Percentiles rank a stretch among this genome's conserved stretches.
phyloP scores from a whole-genome alignment of 2,113 vertebrate genomes.

The Austrofundulus limnaeus region DNA sequence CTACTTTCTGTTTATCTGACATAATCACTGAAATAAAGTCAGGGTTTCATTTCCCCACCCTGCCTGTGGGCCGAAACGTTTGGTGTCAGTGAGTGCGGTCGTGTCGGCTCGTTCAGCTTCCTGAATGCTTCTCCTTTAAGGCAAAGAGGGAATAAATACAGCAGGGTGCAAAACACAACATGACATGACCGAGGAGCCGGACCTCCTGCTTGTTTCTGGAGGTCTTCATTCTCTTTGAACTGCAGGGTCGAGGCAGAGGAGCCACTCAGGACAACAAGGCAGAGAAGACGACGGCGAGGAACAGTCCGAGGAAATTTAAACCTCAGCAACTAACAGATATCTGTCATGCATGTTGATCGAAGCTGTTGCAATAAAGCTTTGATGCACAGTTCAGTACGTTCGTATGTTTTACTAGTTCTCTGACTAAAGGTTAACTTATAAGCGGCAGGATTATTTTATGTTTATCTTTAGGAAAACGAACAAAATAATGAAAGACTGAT shows the following conservation, averaged over 20 bases:
- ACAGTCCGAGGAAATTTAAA: not conserved
- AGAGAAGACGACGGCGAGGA: slow-evolving; percentile 38
- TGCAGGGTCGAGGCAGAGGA: slow-evolving; percentile 25
- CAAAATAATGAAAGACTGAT: slow-evolving; percentile 23
- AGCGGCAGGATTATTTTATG: not conserved
- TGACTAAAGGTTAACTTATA: slow-evolving; percentile 16
- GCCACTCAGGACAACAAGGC: slow-evolving; percentile 51
- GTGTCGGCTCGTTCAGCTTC: not conserved
- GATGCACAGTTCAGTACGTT: not conserved
- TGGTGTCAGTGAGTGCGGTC: too few relatives aligned
- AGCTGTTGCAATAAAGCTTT: not conserved
- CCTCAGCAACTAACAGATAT: too few relatives aligned
- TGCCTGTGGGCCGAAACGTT: not conserved
- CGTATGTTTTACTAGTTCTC: slow-evolving; percentile 7
- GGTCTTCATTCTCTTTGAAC: slow-evolving; percentile 5
- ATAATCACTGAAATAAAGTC: too few relatives aligned
- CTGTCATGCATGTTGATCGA: not conserved
- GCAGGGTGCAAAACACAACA: slow-evolving; percentile 29
- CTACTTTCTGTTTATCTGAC: too few relatives aligned
- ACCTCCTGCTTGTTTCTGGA: not conserved
- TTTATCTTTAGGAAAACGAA: slow-evolving; percentile 24
- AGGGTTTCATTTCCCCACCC: too few relatives aligned
- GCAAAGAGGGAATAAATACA: slow-evolving; percentile 60
- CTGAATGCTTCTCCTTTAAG: slow-evolving; percentile 64
- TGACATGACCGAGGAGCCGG: slow-evolving; percentile 32